A percentile compares a stretch with the other conserved stretches of the same genome.
Conservation (phyloP, 2,888 invertebrate species). For the Ophion ellenae region DNA sequence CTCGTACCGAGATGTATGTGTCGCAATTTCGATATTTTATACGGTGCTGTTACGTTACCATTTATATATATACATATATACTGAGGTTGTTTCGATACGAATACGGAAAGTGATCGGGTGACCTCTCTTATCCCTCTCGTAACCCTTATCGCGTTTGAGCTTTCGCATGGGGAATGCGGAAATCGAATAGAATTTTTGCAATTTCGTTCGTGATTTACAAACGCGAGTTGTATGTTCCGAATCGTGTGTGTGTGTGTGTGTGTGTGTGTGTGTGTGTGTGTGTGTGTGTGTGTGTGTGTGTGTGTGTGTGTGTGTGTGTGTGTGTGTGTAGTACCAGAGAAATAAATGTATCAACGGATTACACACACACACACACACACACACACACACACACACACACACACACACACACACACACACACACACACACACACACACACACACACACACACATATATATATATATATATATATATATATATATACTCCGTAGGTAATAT, state of each 20-base stretch:
- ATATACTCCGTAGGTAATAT: constrained; percentile 12
- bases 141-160: constrained; percentile 43
- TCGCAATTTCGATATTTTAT: background rate
- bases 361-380: background rate
- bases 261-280: background rate
- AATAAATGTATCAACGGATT: constrained; percentile 27
- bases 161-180: constrained; percentile 28
- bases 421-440: too few relatives aligned
- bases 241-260: background rate
- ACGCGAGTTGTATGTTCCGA: background rate
- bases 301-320: background rate
- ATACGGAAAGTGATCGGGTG: constrained; percentile 32
- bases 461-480: background rate
- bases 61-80: background rate
- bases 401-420: background rate
- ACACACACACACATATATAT: too few relatives aligned
- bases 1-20: background rate
- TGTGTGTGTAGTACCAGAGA: background rate
- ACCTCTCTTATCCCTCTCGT: constrained; percentile 37
- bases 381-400: background rate
- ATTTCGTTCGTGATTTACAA: constrained; percentile 56
- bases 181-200: constrained; percentile 55
- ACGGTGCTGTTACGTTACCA: too few relatives aligned
- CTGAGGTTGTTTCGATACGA: background rate
- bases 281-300: background rate